Conservation (phyloP, 1,140 invertebrate genomes). For the Euura saliciscinereae region DNA sequence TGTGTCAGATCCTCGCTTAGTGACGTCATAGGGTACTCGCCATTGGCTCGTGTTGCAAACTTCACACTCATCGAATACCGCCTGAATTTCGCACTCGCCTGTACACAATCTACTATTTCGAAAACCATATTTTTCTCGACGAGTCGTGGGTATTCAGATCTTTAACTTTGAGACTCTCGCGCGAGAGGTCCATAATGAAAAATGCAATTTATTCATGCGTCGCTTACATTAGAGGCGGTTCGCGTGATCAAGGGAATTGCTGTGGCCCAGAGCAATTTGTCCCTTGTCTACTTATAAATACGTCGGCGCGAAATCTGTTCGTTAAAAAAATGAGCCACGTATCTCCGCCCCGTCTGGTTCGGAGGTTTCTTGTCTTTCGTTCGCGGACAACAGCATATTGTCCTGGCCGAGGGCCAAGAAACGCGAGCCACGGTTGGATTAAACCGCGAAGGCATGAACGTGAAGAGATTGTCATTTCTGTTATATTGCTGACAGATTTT, state of each 20-base stretch:
- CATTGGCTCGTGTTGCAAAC: too few species aligned
- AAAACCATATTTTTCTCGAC: too few species aligned
- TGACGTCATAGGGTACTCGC: too few species aligned
- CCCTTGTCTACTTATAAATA: slow-evolving; percentile 7
- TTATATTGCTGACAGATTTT: too few species aligned
- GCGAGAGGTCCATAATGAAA: not conserved
- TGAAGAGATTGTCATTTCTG: too few species aligned
- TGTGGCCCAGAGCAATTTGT: slow-evolving; percentile 2
- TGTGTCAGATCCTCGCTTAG: too few species aligned
- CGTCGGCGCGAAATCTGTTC: not conserved
- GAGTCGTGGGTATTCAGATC: too few species aligned
- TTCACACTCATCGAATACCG: too few species aligned
- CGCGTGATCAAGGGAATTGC: not conserved
- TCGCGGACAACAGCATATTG: not conserved
- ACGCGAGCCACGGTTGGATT: not conserved
- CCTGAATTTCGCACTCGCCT: too few species aligned
- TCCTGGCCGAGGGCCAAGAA: not conserved
- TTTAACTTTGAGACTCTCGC: not conserved
- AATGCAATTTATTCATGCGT: not conserved
- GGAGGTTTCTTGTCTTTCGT: not conserved
- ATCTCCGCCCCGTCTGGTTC: not conserved
- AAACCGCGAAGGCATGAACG: too few species aligned
- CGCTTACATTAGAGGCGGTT: not conserved
- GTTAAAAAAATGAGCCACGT: not conserved
- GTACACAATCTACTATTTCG: too few species aligned